These are phyloP conservation scores for Copsychus sechellarum DNA, from an alignment of 2,113 vertebrate species.

Conservation along the genomic window DNA sequence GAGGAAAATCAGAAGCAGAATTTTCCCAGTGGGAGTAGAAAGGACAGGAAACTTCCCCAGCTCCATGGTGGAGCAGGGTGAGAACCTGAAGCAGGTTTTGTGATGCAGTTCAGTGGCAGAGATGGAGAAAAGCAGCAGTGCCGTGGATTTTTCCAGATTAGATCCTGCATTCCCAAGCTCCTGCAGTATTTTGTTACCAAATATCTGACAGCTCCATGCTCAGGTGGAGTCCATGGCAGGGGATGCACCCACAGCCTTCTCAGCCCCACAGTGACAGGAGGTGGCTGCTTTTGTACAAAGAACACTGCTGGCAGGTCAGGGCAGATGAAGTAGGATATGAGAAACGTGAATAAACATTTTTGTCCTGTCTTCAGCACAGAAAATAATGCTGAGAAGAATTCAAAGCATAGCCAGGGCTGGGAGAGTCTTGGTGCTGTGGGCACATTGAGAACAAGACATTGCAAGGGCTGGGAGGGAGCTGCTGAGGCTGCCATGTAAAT, in stretches of 20 bases:
- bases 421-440: background rate
- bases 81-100: background rate
- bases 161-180: background rate
- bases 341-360: background rate
- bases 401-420: background rate
- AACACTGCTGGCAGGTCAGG: background rate
- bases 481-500: background rate
- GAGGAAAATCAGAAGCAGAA: background rate
- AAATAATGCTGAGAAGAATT: background rate
- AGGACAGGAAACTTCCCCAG: background rate
- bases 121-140: background rate
- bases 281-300: background rate
- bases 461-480: background rate
- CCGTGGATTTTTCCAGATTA: background rate
- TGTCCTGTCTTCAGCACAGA: background rate
- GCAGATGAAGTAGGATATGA: background rate
- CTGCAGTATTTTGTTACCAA: background rate
- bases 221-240: background rate
- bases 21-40: background rate
- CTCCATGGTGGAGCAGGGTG: background rate
- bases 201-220: background rate
- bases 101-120: background rate
- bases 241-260: background rate
- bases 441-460: rapidly evolving
- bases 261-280: background rate